Conservation (phyloP, 2,888 invertebrate genomes). For the Lysandra bellargus region DNA sequence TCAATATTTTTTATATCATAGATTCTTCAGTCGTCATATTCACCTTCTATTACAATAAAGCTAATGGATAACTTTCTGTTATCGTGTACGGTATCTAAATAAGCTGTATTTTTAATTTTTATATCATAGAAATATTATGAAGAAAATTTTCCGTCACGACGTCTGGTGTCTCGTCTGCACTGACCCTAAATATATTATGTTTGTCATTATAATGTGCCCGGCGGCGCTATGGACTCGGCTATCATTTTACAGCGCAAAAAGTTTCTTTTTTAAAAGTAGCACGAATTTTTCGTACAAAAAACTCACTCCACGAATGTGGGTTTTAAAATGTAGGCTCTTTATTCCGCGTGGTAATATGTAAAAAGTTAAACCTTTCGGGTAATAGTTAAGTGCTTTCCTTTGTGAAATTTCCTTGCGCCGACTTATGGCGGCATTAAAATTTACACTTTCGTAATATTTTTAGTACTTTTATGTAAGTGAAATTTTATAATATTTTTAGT, state of each 20-base stretch:
- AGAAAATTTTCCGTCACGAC: not conserved
- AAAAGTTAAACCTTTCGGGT: not conserved
- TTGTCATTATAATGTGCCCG: not conserved
- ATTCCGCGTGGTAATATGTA: not conserved
- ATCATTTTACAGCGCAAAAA: not conserved
- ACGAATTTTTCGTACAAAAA: not conserved
- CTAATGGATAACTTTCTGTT: too few species aligned
- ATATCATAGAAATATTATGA: not conserved
- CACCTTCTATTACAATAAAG: too few species aligned
- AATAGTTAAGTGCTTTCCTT: not conserved
- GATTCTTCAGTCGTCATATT: too few species aligned
- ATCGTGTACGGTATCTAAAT: too few species aligned
- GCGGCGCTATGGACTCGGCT: not conserved
- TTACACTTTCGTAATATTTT: not conserved
- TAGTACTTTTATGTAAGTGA: not conserved
- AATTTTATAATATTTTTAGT: not conserved
- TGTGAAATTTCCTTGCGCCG: not conserved
- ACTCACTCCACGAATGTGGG: not conserved
- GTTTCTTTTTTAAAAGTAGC: not conserved
- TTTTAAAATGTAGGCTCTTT: not conserved
- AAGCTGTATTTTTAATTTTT: too few species aligned
- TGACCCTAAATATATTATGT: not conserved
- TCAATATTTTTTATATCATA: too few species aligned
- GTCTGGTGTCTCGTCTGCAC: not conserved
- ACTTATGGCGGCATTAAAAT: not conserved